A percentile compares a stretch with the other conserved stretches of the same genome.
These are phyloP conservation scores for Phortica okadai DNA, from an alignment of 2,888 invertebrate species.

Conservation along the genomic window DNA sequence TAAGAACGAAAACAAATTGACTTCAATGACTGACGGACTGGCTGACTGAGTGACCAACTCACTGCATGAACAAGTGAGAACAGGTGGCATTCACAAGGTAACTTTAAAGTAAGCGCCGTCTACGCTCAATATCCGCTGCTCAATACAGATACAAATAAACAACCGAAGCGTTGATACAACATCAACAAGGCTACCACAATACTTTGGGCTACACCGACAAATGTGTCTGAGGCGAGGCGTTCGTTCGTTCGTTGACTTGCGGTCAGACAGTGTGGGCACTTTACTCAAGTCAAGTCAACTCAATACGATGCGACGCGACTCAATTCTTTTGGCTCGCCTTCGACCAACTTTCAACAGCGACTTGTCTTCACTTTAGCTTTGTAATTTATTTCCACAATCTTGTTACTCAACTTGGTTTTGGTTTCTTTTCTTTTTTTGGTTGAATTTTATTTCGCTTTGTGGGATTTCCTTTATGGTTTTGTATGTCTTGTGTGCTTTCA, in stretches of 20 bases:
- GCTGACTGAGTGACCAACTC: slow-evolving; percentile 35
- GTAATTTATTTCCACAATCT: not conserved
- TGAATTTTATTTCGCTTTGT: slow-evolving; percentile 39
- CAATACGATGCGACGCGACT: not conserved
- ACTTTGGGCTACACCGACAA: not conserved
- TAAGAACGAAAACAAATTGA: slow-evolving; percentile 34
- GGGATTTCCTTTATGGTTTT: slow-evolving; percentile 8
- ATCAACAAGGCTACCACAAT: not conserved
- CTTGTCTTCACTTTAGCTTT: slow-evolving; percentile 22
- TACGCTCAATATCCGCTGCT: slow-evolving; percentile 1
- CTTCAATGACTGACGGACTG: slow-evolving; percentile 42
- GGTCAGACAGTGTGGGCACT: not conserved
- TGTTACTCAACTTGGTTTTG: not conserved
- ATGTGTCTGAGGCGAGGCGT: not conserved
- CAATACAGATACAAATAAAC: not conserved
- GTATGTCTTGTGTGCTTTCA: slow-evolving; percentile 50
- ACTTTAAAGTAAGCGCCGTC: slow-evolving; percentile 27
- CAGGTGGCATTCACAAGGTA: slow-evolving; percentile 31
- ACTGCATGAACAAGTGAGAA: slow-evolving; percentile 40
- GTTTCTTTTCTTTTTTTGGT: slow-evolving; percentile 11
- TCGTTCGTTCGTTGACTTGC: slow-evolving; percentile 8
- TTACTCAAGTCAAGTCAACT: not conserved
- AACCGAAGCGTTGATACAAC: not conserved
- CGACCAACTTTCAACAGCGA: not conserved
- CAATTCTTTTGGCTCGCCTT: not conserved